Base-by-base conservation (phyloP, 1,140 invertebrate species). In the Drosophila navojoa region DNA sequence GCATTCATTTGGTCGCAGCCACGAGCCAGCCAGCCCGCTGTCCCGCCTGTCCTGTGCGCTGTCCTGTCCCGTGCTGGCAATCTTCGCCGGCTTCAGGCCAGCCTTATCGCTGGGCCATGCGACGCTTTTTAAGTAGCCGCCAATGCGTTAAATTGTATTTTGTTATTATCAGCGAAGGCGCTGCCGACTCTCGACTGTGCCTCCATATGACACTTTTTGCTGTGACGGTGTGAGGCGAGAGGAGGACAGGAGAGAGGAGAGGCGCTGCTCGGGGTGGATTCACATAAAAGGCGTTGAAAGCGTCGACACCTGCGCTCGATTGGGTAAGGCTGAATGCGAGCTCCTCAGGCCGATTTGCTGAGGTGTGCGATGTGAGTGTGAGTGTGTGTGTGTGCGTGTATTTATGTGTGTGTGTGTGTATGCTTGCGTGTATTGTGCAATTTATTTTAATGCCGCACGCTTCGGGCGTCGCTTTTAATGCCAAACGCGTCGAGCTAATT, bases 61-160 rank as follows among this genome's bases (percentile, higher is more conserved):
- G 32, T 35, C 32, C 32, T 32, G 29, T 32, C 29, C 29, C 7
- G 29, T 32, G 40, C 40, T 49, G 69, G 27, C 53, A 66, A 58
- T 71, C 62, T 67, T 64, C 57, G 25, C 57, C 52, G 35, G 64
- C 49, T 47, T 40, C 32, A 3, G 25, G 32, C 15, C 42, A 15
- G 60, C 77, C 78, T 86, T 85, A 86, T 85, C 82, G 78, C 78
- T 45, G 52, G 82, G 79, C 79, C 82, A 86, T 87, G 81, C 82
- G 82, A 87, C 79, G 81, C 82, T 77, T 86, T 86, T 86, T 86
- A 86, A 86, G 81, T 86, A 86, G 81, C 81, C 81, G 81, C 81
- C 82, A 86, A 86, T 81, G 82, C 81, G 81, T 87, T 86, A 86
- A 86, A 86, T 81, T 87, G 82, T 81, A 79, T 81, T 86, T 82